Conservation (phyloP, 2,888 invertebrate species). For the Pinctada fucata region DNA sequence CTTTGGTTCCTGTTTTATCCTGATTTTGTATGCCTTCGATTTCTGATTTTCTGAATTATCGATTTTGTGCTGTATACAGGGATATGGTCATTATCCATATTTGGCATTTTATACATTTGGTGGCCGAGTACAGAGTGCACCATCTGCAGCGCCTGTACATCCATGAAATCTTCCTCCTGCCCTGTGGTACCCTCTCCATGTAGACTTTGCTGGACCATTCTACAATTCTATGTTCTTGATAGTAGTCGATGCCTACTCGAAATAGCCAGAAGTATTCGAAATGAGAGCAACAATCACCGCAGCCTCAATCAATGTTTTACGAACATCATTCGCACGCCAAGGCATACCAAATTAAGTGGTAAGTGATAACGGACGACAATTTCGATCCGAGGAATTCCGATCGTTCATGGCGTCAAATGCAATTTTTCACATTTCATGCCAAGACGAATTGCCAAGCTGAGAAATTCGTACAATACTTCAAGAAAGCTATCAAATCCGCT, state of each 20-base stretch:
- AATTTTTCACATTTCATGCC: constrained; percentile 13
- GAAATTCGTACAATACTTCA: background rate
- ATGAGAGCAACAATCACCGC: constrained; percentile 20
- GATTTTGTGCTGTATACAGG: too few species aligned
- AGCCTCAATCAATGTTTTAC: constrained; percentile 2
- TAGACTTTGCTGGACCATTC: constrained; percentile 75
- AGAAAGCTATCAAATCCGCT: constrained; percentile 20
- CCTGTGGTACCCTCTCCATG: constrained; percentile 75
- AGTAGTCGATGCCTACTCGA: constrained; percentile 75
- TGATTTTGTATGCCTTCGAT: too few species aligned
- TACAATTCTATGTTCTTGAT: constrained; percentile 67
- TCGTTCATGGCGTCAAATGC: constrained; percentile 7
- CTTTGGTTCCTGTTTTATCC: too few species aligned
- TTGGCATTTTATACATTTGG: constrained; percentile 36
- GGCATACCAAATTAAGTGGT: background rate
- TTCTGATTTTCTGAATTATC: too few species aligned
- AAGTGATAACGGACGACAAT: constrained; percentile 5
- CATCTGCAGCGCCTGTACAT: constrained; percentile 51
- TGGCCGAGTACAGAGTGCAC: constrained; percentile 39
- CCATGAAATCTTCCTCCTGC: constrained; percentile 61
- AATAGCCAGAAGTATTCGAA: constrained; percentile 74
- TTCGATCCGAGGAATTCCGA: constrained; percentile 13
- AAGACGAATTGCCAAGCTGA: background rate
- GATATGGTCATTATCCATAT: too few species aligned
- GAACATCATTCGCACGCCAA: background rate